Conservation (phyloP, 2,888 invertebrate species). For the Yponomeuta malinellus region DNA sequence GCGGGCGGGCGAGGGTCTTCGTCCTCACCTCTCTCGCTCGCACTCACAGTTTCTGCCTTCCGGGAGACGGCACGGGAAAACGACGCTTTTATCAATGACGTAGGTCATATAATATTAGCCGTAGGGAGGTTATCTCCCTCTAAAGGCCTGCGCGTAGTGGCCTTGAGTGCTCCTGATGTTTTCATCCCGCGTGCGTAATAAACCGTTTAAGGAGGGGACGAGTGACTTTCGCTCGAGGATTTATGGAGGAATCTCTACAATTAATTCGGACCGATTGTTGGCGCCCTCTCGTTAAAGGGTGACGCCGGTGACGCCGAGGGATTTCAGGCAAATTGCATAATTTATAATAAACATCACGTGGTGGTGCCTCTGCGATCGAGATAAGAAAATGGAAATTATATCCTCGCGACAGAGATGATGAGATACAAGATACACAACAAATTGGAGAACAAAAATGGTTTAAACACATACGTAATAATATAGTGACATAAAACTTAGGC, state of each 20-base stretch:
- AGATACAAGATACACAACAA: too few relatives aligned
- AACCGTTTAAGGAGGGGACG: conserved; percentile 67
- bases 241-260: conserved; percentile 65
- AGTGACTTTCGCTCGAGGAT: conserved; percentile 68
- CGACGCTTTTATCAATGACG: conserved; percentile 69
- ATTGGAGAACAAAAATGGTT: too few relatives aligned
- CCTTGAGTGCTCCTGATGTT: conserved; percentile 71
- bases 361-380: conserved; percentile 15
- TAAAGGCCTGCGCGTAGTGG: conserved; percentile 49
- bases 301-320: conserved; percentile 23
- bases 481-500: too few relatives aligned
- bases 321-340: conserved; percentile 25
- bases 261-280: conserved; percentile 63
- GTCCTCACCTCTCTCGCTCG: conserved; percentile 42
- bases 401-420: background rate
- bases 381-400: conserved; percentile 8
- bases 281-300: conserved; percentile 32
- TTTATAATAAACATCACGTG: conserved; percentile 21
- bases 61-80: conserved; percentile 61
- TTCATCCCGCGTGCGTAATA: conserved; percentile 72
- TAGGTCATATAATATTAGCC: conserved; percentile 55
- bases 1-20: conserved; percentile 48
- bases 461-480: too few relatives aligned
- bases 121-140: conserved; percentile 30
- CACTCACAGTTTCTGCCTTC: conserved; percentile 46